These are phyloP conservation scores for Eupsittula cactorum DNA, from an alignment of 2,113 vertebrate species.

Conservation along the genomic window DNA sequence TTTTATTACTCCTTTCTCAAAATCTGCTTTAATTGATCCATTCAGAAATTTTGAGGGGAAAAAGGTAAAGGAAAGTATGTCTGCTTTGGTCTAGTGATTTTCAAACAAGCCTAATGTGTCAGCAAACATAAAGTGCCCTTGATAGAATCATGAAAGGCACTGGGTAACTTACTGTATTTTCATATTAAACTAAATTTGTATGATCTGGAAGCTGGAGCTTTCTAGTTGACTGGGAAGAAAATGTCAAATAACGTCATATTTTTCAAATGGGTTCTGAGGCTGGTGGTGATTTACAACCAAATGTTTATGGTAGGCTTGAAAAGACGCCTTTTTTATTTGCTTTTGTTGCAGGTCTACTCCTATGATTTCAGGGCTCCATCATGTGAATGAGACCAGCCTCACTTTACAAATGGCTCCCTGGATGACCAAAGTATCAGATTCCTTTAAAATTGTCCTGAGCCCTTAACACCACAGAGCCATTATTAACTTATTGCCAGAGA, in stretches of 20 bases:
- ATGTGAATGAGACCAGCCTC: not conserved
- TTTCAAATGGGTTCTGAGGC: not conserved
- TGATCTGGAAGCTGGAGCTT: conserved; percentile 13
- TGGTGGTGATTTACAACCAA: conserved; percentile 13
- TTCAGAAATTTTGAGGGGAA: not conserved
- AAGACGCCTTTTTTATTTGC: not conserved
- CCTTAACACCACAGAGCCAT: conserved; percentile 18
- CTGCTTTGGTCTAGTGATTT: conserved; percentile 40
- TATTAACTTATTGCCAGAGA: conserved; percentile 55
- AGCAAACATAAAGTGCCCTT: conserved; percentile 50
- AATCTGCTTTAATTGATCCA: conserved; percentile 63
- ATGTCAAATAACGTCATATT: conserved; percentile 28
- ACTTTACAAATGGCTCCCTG: conserved; percentile 43
- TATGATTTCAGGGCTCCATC: conserved; percentile 10
- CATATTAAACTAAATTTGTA: not conserved
- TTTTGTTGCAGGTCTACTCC: conserved; percentile 9
- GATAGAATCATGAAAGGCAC: conserved; percentile 33
- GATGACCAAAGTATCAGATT: conserved; percentile 46
- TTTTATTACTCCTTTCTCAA: not conserved
- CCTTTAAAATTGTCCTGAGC: conserved; percentile 56
- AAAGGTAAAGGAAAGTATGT: not conserved
- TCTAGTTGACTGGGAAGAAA: conserved; percentile 30
- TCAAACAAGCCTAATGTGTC: conserved; percentile 58
- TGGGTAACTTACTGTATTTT: not conserved
- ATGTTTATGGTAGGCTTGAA: conserved; percentile 16